Evolutionary conservation across 1,140 invertebrate genomes (phyloP), one percentile per base, ranked within the genome.

Genomic region (Triops longicaudatus): DNA sequence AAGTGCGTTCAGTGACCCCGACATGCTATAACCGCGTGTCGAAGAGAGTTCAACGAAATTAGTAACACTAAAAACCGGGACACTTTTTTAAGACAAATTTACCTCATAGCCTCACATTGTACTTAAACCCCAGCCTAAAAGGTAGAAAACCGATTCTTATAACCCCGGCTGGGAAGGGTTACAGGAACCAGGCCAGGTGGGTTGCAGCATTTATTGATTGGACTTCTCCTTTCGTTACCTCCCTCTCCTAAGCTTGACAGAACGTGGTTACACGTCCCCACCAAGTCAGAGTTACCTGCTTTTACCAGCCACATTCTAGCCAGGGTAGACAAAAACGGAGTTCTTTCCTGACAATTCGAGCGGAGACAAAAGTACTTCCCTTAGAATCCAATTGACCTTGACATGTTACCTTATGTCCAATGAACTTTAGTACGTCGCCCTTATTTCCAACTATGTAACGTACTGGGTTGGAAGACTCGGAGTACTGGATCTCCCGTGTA

Each of bases 181-280:
- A 63, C 50, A n/a, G 17, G 50, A 63, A 14, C 50, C 50, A 63
- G 50, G 50, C 50, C 50, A 63, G 50, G 50, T 63, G 50, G 50
- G 50, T 14, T 63, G 50, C 50, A 63, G 50, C 50, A 63, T 63
- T 63, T 63, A 63, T 63, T 63, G 50, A 63, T 63, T 63, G 22
- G 22, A 22, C 50, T 63, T 63, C 50, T 63, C n/a, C n/a, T 9
- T 22, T 63, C 50, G 17, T 63, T 63, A 22, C 31, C 50, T 22
- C 50, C 50, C 14, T 17, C 14, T 63, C 50, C 50, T 63, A 63
- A 37, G 50, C 50, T 63, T 63, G 50, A 63, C 50, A 22, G 22
- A 22, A 63, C 50, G 10, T 63, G 14, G 50, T 14, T 37, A 63
- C 50, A 22, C 17, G 50, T 63, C 50, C 50, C 50, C 22, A 6